These are phyloP conservation scores for Drosophila mauritiana DNA, from an alignment of 1,140 invertebrate genomes.

Conservation along the genomic window DNA sequence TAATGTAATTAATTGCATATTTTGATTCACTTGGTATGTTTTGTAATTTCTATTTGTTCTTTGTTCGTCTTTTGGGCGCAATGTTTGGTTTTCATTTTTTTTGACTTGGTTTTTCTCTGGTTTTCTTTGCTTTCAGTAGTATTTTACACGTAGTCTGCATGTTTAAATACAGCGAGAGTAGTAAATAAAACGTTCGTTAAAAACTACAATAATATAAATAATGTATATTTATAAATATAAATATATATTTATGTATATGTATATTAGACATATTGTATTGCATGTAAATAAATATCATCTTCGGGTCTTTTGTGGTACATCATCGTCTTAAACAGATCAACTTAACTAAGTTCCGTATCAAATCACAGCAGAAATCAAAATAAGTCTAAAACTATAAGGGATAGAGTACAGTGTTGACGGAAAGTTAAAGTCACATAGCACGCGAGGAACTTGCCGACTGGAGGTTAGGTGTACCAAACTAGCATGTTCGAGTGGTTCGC, in stretches of 20 bases:
- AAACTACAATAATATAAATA: conserved; percentile 78
- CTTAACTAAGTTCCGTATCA: conserved; percentile 66
- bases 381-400: conserved; percentile 67
- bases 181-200: conserved; percentile 72
- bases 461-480: conserved; percentile 47
- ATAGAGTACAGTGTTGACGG: conserved; percentile 47
- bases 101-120: neutral
- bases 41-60: conserved; percentile 34
- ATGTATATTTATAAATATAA: conserved; percentile 57
- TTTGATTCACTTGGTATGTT: conserved; percentile 49
- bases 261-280: conserved; percentile 74
- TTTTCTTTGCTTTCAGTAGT: conserved; percentile 18
- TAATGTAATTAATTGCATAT: conserved; percentile 69
- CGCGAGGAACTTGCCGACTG: conserved; percentile 68
- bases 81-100: conserved; percentile 47
- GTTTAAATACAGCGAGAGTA: conserved; percentile 80
- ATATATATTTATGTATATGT: conserved; percentile 45
- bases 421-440: conserved; percentile 56
- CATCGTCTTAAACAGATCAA: conserved; percentile 59
- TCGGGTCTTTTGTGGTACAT: conserved; percentile 59
- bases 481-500: conserved; percentile 32
- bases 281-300: conserved; percentile 74
- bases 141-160: conserved; percentile 52
- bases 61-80: conserved; percentile 74
- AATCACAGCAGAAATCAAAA: conserved; percentile 79